A percentile compares a stretch with the other conserved stretches of the same genome.
Conservation (phyloP, 1,140 invertebrate genomes). For the Aphaenogaster ashmeadi region DNA sequence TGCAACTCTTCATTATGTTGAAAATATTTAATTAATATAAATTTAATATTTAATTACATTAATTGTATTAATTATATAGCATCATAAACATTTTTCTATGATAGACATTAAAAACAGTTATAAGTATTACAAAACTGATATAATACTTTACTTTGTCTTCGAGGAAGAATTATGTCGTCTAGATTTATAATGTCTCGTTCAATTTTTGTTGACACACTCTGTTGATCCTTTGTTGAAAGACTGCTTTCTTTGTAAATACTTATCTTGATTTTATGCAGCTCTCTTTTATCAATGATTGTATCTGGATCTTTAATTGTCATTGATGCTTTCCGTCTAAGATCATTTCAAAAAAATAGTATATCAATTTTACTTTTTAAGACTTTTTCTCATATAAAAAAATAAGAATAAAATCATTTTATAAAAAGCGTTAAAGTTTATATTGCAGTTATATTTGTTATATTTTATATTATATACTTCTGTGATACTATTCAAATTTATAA, state of each 20-base stretch:
- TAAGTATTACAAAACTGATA: not conserved
- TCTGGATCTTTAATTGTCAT: not conserved
- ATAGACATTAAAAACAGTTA: not conserved
- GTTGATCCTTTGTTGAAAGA: not conserved
- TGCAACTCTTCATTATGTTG: not conserved
- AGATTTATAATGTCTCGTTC: not conserved
- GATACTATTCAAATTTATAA: not conserved
- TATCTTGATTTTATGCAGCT: not conserved
- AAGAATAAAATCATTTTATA: not conserved
- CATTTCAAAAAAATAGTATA: not conserved
- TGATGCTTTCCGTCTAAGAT: not conserved
- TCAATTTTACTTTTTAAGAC: not conserved
- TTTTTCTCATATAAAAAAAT: not conserved
- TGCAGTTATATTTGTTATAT: not conserved
- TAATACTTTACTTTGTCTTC: conserved; percentile 19
- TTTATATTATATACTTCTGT: not conserved
- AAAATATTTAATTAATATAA: not conserved
- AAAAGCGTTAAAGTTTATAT: not conserved
- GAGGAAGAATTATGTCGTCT: not conserved
- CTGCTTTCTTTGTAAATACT: not conserved
- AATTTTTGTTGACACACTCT: not conserved
- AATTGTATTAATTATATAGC: not conserved
- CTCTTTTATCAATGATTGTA: not conserved
- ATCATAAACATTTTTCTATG: not conserved
- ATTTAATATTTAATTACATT: not conserved